Conservation (phyloP, 2,797 vertebrate species). For the Etheostoma nigrum region DNA sequence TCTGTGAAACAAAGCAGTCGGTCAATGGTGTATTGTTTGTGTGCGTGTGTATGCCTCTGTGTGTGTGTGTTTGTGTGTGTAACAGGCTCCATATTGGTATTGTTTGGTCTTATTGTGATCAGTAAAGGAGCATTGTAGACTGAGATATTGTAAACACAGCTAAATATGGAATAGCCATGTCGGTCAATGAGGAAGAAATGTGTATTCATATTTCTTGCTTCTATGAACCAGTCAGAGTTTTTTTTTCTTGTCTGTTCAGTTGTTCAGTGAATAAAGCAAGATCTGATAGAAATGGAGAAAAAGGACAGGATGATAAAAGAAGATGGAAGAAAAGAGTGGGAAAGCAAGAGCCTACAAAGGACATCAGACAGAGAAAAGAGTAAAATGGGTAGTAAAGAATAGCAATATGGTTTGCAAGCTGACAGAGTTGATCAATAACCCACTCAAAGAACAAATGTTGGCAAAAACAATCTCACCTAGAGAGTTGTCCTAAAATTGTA, state of each 20-base stretch:
- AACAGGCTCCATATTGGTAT: slow-evolving; percentile 71
- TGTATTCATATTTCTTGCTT: slow-evolving; percentile 76
- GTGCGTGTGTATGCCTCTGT: slow-evolving; percentile 42
- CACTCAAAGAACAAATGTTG: slow-evolving; percentile 57
- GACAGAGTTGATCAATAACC: slow-evolving; percentile 70
- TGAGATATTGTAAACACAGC: slow-evolving; percentile 71
- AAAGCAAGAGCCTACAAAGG: slow-evolving; percentile 36
- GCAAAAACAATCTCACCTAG: slow-evolving; percentile 58
- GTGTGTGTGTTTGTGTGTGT: slow-evolving; percentile 55
- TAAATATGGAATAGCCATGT: slow-evolving; percentile 72
- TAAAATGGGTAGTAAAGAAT: slow-evolving; percentile 46
- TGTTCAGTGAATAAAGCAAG: slow-evolving; percentile 38
- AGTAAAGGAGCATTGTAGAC: slow-evolving; percentile 68
- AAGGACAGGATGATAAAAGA: slow-evolving; percentile 36
- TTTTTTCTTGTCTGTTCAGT: slow-evolving; percentile 43
- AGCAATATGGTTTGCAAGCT: slow-evolving; percentile 44
- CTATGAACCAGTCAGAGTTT: slow-evolving; percentile 58
- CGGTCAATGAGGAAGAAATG: slow-evolving; percentile 67
- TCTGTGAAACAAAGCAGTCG: slow-evolving; percentile 76
- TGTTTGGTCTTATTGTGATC: slow-evolving; percentile 79
- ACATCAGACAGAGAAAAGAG: slow-evolving; percentile 47
- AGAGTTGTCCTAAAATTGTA: slow-evolving; percentile 70
- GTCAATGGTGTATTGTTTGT: slow-evolving; percentile 78
- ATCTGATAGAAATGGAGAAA: slow-evolving; percentile 41
- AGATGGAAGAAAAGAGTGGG: slow-evolving; percentile 24